Evolutionary conservation across 2,888 invertebrate genomes (phyloP), one percentile per base, ranked within the genome.

Genomic region (Melinopterus prodromus): DNA sequence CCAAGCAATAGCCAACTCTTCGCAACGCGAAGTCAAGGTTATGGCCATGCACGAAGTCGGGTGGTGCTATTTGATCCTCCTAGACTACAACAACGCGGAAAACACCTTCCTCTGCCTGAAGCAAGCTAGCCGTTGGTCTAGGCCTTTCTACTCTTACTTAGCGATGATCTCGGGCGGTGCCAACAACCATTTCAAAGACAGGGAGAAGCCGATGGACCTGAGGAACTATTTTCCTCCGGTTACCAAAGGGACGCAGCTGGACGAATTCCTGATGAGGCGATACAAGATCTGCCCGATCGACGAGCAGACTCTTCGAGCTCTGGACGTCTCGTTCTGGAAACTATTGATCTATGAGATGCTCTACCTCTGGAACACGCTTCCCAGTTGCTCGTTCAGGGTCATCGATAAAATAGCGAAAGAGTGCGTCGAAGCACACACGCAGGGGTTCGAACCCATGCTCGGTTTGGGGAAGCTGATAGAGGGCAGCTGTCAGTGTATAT

Each of bases 351-450:
- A 92, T 84, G 94, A 94, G 87, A 89, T 94, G 86, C 89, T 94
- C 69, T 94, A 93, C 85, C 88, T 94, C 75, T 94, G 94, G 94
- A 93, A 93, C 85, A 92, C 93, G 12, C 87, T 94, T 83, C 91
- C 93, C 35, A 92, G 90, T 82, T 93, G 91, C 87, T 91, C 86
- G 70, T 78, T 79, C 0, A 88, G 89, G 69, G 86, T 89, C 16
- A 85, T 91, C 15, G 82, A 85, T 15, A 83, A 80, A 26, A 91
- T 92, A 76, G 86, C 91, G 80, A 81, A 85, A 79, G 83, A 83
- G 78, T 84, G 84, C 77, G 53, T 77, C 38, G 71, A 71, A 37
- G 79, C 81, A 35, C 85, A 86, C 71, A 83, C 85, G 9, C 84
- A 84, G 76, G 84, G 82, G 12, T 84, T 86, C 0, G 92, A 92